Evolutionary conservation across 2,113 vertebrate species (phyloP).

Genomic region (Cygnus buccinator): DNA sequence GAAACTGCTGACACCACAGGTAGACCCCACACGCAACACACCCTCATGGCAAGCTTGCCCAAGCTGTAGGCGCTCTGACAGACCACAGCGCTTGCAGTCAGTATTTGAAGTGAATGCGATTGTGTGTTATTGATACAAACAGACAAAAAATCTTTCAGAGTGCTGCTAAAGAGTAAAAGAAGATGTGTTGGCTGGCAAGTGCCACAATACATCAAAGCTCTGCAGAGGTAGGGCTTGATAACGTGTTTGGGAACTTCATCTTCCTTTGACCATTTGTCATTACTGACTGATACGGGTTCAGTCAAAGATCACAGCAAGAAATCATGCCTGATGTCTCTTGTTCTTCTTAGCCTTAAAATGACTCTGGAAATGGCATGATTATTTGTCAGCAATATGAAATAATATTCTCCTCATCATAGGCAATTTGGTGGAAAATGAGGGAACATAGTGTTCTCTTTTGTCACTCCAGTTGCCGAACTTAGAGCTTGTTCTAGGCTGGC

Average conservation of each 20-base stretch:
- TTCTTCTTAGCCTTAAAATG: neutral
- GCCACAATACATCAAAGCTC: constrained; percentile 18
- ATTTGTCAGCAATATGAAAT: constrained; percentile 10
- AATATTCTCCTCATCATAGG: neutral
- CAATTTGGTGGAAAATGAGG: neutral
- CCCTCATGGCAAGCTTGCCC: rapidly evolving
- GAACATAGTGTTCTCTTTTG: neutral
- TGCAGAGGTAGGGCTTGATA: neutral
- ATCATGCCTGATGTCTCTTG: neutral
- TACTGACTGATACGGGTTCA: neutral
- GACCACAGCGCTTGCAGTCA: neutral
- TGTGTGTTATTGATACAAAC: neutral
- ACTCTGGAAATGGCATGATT: neutral
- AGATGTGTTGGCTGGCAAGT: constrained; percentile 5
- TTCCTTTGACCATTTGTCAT: constrained; percentile 1
- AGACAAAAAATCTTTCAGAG: rapidly evolving
- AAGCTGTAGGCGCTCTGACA: neutral
- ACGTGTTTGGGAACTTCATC: neutral
- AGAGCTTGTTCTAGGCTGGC: neutral
- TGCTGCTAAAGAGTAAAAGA: constrained; percentile 5
- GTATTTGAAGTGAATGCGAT: neutral
- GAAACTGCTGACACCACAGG: neutral
- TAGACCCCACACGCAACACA: neutral
- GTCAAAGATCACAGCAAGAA: neutral
- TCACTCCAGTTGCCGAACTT: neutral